Evolutionary conservation across 2,888 invertebrate species (phyloP).

Genomic region (Apeira syringaria): DNA sequence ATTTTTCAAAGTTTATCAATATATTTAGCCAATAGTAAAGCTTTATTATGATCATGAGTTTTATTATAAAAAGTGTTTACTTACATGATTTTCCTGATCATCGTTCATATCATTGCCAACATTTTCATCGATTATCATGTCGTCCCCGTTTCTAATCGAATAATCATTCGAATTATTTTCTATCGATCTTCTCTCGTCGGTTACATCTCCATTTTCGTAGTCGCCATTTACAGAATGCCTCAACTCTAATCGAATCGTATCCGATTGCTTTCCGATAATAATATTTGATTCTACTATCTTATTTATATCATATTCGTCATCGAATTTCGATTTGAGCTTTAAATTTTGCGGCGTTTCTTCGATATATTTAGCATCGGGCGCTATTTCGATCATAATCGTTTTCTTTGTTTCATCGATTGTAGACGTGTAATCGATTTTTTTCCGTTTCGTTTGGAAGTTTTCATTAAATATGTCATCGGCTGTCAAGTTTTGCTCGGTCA

Average conservation of each 20-base stretch:
- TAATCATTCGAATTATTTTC: slow-evolving; percentile 42
- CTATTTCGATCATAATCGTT: slow-evolving; percentile 19
- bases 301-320: slow-evolving; percentile 50
- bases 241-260: slow-evolving; percentile 60
- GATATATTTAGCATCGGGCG: slow-evolving; percentile 42
- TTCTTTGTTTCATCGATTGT: slow-evolving; percentile 35
- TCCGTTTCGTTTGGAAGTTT: slow-evolving; percentile 50
- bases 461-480: slow-evolving; percentile 68
- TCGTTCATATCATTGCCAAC: slow-evolving; percentile 36
- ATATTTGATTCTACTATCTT: slow-evolving; percentile 62
- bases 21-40: no score
- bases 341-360: slow-evolving; percentile 40
- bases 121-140: slow-evolving; percentile 37
- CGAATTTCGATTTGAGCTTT: slow-evolving; percentile 53
- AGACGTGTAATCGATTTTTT: slow-evolving; percentile 48
- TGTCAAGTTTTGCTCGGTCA: slow-evolving; percentile 56
- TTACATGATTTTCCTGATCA: slow-evolving; percentile 50
- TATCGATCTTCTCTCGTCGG: slow-evolving; percentile 21
- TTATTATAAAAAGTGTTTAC: slow-evolving; percentile 34
- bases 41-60: no score
- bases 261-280: slow-evolving; percentile 60
- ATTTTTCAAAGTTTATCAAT: no score
- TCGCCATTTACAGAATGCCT: slow-evolving; percentile 45
- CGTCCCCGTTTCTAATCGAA: slow-evolving; percentile 44
- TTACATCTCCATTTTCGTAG: slow-evolving; percentile 30